Conservation (phyloP, 1,140 invertebrate species). For the Pissodes strobi region DNA sequence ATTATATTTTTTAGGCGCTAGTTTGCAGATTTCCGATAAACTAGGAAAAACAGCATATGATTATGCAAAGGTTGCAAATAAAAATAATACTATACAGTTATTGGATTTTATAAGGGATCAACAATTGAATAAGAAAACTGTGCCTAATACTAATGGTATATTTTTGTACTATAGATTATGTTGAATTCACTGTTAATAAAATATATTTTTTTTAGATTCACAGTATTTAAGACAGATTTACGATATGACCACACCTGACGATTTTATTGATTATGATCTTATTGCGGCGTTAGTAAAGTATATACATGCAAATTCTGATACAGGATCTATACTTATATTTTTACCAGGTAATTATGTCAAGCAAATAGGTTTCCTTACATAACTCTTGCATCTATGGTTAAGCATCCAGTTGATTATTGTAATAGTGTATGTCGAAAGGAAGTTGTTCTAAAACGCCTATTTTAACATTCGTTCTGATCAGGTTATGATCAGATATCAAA, state of each 20-base stretch:
- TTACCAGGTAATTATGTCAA: slow-evolving; percentile 68
- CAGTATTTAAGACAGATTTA: slow-evolving; percentile 35
- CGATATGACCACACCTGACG: slow-evolving; percentile 42
- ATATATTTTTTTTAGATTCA: slow-evolving; percentile 24
- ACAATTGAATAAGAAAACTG: background rate
- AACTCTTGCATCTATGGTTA: no score
- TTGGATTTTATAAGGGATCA: slow-evolving; percentile 11
- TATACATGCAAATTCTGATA: slow-evolving; percentile 64
- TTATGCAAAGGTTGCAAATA: slow-evolving; percentile 26
- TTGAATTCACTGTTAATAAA: no score
- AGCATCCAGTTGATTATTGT: no score
- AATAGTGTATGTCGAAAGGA: no score
- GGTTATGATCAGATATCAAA: no score
- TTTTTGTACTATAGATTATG: no score
- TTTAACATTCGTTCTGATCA: no score
- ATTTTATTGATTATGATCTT: slow-evolving; percentile 70
- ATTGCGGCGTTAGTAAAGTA: slow-evolving; percentile 67
- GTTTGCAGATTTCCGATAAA: slow-evolving; percentile 22
- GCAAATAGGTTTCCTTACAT: no score
- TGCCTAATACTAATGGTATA: background rate
- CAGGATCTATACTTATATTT: slow-evolving; percentile 86
- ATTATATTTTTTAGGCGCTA: slow-evolving; percentile 30
- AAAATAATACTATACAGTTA: slow-evolving; percentile 8
- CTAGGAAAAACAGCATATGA: slow-evolving; percentile 33
- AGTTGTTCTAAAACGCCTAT: no score